Base-by-base conservation (phyloP, 1,140 invertebrate genomes). In the Thrips palmi region DNA sequence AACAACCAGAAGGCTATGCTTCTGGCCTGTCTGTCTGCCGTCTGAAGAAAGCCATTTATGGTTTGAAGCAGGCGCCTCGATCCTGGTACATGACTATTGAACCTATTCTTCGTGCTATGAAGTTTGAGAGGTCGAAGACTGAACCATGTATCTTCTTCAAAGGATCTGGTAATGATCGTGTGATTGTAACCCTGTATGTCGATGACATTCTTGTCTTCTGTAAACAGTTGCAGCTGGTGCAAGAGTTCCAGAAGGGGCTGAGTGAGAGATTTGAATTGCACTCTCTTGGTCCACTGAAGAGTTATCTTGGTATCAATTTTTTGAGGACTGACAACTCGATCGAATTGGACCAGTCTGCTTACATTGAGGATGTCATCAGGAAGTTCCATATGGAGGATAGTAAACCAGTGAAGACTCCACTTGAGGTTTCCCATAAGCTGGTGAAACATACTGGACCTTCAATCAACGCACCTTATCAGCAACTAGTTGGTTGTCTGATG, bases 31-130 rank as follows among this genome's bases (percentile, higher is more conserved):
- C 49, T 25, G 43, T 52, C 34, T 55, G 47, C 10, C 43, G 44
- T 43, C 43, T 58, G 51, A 53, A 54, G 24, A 51, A 52, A 38
- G 45, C 48, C 8, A 44, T 60, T 15, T 57, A 59, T 51, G 54
- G 54, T 0, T 40, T 57, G 5, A 57, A 56, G 46, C 49, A 56
- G 36, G 43, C 49, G 0, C 41, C 48, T 22, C 28, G 49, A 2
- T 38, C 42, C 29, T 59, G 50, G 53, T 50, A 55, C 42, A 29
- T 42, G 23, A 50, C 48, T 39, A 22, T 51, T 11, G 37, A 45
- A 12, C 35, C 40, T 28, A 37, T 44, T 10, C 15, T 58, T 14
- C 11, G 32, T 19, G 18, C 18, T 28, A 41, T 48, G 45, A 45
- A 42, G 29, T 55, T 51, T 36, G 39, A 42, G 21, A 49, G 44